phyloP scores from a whole-genome alignment of 2,113 vertebrate genomes.

The Megaceryle torquata region DNA sequence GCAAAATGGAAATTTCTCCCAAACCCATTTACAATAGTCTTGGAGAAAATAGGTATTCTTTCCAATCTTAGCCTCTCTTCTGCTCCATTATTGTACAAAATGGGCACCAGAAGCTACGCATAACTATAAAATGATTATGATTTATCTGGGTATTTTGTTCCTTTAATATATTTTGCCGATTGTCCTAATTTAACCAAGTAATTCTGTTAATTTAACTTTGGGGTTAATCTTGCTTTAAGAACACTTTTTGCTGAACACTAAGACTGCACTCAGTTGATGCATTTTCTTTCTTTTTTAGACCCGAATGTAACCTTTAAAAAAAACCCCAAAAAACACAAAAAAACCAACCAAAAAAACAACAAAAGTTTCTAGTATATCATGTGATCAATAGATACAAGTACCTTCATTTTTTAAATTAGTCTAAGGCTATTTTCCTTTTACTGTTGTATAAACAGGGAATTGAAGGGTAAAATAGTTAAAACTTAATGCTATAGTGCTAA shows the following conservation, averaged over 20 bases:
- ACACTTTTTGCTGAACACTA: slow-evolving; percentile 22
- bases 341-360: background rate
- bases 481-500: slow-evolving; percentile 88
- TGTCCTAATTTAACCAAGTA: slow-evolving; percentile 51
- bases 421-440: slow-evolving; percentile 80
- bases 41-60: slow-evolving; percentile 2
- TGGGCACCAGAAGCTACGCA: slow-evolving; percentile 4
- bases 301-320: slow-evolving; percentile 31
- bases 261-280: background rate
- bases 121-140: slow-evolving; percentile 50
- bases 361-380: slow-evolving; percentile 68
- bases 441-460: slow-evolving; percentile 87
- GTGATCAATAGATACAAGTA: slow-evolving; percentile 77
- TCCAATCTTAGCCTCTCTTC: slow-evolving; percentile 14
- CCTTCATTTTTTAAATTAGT: slow-evolving; percentile 82
- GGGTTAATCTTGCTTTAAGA: slow-evolving; percentile 55
- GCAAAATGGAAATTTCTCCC: slow-evolving; percentile 4
- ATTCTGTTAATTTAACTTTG: slow-evolving; percentile 50
- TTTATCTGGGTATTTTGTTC: slow-evolving; percentile 8
- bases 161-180: slow-evolving; percentile 33
- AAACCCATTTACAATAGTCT: slow-evolving; percentile 22
- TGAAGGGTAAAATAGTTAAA: slow-evolving; percentile 89
- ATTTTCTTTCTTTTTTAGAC: slow-evolving; percentile 32
- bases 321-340: background rate
- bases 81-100: slow-evolving; percentile 14